A percentile compares a stretch with the other conserved stretches of the same genome.
These are phyloP conservation scores for Orientallactaga sibirica DNA, from an alignment of 2,797 vertebrate genomes.

Conservation along the genomic window DNA sequence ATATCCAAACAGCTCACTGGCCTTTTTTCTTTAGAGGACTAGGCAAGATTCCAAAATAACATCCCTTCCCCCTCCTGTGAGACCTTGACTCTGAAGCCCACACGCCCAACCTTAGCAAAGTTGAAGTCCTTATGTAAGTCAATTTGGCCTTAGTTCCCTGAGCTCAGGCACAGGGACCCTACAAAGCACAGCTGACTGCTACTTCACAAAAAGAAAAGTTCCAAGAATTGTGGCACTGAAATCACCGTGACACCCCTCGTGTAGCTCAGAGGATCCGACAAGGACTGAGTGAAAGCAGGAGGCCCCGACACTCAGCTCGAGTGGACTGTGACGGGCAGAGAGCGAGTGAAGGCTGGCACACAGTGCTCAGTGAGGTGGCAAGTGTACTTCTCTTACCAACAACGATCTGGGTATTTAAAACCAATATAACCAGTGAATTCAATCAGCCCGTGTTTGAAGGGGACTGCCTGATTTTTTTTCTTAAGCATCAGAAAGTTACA, in stretches of 20 bases:
- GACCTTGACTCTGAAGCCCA: neutral
- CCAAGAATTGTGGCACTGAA: neutral
- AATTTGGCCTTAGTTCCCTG: neutral
- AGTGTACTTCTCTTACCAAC: neutral
- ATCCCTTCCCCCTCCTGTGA: neutral
- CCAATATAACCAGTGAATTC: neutral
- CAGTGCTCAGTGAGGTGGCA: neutral
- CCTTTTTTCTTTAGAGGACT: neutral
- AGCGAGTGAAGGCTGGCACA: too few relatives aligned
- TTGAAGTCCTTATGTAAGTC: neutral
- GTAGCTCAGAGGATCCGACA: neutral
- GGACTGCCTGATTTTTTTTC: neutral
- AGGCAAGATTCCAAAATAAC: neutral
- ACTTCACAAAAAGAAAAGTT: neutral
- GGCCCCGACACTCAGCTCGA: accelerated
- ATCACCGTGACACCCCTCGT: accelerated
- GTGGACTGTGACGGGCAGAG: accelerated
- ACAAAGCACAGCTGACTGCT: neutral
- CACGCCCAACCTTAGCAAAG: neutral
- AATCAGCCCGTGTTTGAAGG: neutral
- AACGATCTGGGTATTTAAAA: neutral
- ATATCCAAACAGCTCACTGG: neutral
- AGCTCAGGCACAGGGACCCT: neutral
- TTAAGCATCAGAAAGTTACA: neutral
- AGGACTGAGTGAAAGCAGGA: neutral